Percentiles rank a stretch among this genome's conserved stretches.
Evolutionary conservation across 92 coral and sea anemone species (phyloP).

Genomic region (Parazoanthus atlanticus): DNA sequence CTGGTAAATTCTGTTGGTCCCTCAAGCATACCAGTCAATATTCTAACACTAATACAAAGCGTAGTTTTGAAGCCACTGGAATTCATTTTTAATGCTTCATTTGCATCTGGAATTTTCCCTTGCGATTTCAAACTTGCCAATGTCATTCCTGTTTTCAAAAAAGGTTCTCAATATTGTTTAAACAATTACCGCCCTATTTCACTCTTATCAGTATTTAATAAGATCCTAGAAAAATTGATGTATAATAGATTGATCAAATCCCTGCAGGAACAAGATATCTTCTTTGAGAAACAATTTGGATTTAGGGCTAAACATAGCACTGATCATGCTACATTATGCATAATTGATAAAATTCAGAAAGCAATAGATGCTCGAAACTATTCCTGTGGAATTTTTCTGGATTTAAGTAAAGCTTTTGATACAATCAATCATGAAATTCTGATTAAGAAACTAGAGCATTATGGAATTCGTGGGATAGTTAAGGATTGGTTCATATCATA

Average conservation of each 20-base stretch:
- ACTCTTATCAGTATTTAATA: conserved; percentile 44
- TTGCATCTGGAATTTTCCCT: conserved; percentile 56
- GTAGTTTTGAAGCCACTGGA: conserved; percentile 58
- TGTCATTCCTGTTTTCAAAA: conserved; percentile 41
- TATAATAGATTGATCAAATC: conserved; percentile 49
- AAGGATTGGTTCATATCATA: too few relatives aligned
- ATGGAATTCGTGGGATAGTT: too few relatives aligned
- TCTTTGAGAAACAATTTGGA: conserved; percentile 45
- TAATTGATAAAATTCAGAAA: conserved; percentile 39
- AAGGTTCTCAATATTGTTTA: conserved; percentile 31
- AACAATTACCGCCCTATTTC: conserved; percentile 47
- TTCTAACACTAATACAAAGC: conserved; percentile 33
- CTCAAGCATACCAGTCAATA: too few relatives aligned
- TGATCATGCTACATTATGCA: conserved; percentile 54
- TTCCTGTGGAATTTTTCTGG: conserved; percentile 62
- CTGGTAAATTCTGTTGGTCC: too few relatives aligned
- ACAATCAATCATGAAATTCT: conserved; percentile 48
- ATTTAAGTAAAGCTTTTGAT: conserved; percentile 49
- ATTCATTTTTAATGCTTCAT: conserved; percentile 53
- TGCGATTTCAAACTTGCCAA: conserved; percentile 55
- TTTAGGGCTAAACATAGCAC: conserved; percentile 49
- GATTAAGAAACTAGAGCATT: conserved; percentile 27
- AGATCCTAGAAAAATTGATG: conserved; percentile 52
- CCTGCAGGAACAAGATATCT: conserved; percentile 37
- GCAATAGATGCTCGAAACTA: conserved; percentile 18